Evolutionary conservation across 1,140 invertebrate genomes (phyloP).

Genomic region (Samia ricini): DNA sequence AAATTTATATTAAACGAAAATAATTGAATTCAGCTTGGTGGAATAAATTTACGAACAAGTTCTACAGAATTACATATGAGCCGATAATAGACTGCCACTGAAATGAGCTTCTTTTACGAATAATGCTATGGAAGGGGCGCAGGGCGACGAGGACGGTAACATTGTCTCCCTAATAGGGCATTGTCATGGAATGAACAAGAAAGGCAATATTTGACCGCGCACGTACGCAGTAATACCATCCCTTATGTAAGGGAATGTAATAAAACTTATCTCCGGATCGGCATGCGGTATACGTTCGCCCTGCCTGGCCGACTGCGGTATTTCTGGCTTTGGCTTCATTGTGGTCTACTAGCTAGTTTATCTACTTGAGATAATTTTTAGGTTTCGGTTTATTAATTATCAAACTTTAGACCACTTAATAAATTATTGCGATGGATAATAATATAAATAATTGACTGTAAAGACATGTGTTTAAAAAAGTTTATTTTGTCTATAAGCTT

Average conservation of each 20-base stretch:
- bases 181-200: conserved; percentile 40
- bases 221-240: conserved; percentile 45
- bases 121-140: conserved; percentile 14
- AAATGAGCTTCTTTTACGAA: conserved; percentile 20
- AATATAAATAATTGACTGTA: too few species aligned
- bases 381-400: too few species aligned
- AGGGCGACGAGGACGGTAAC: conserved; percentile 24
- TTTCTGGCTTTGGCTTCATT: not conserved
- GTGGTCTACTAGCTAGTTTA: too few species aligned
- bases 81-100: conserved; percentile 17
- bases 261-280: conserved; percentile 50
- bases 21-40: not conserved
- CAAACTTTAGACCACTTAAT: too few species aligned
- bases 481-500: too few species aligned
- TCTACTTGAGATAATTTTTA: too few species aligned
- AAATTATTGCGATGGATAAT: too few species aligned
- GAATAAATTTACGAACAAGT: not conserved
- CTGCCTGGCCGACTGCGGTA: not conserved
- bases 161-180: conserved; percentile 55
- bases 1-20: not conserved
- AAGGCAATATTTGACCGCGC: conserved; percentile 47
- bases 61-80: conserved; percentile 4
- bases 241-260: conserved; percentile 46
- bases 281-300: conserved; percentile 27
- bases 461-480: too few species aligned